Evolutionary conservation across 1,140 invertebrate genomes (phyloP), one percentile per base, ranked within the genome.

Genomic region (Drosophila bocqueti): DNA sequence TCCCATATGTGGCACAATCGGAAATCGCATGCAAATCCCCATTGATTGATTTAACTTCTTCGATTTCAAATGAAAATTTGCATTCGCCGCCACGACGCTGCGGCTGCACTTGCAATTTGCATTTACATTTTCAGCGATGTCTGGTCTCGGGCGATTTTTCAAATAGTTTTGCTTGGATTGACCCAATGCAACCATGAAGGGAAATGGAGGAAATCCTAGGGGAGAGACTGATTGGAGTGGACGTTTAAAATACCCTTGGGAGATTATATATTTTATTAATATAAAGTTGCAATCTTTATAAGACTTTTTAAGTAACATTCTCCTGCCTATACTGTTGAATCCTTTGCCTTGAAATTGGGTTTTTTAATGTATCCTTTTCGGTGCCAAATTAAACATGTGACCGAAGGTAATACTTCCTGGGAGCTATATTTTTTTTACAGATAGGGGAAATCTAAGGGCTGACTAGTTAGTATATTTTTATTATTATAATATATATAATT

Each of bases 1-100:
- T 0, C 31, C 57, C 43, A 74, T 58, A 55, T 76, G 49, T 76
- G 73, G 52, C 50, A 24, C 71, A 75, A 76, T 75, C 73, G 73
- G 73, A 76, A 58, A 75, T 76, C 59, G 71, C 38, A 75, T 75
- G 50, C 73, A 76, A 76, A 76, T 75, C 46, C 43, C 40, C 29
- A 47, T 75, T 57, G 60, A 75, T 76, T 76, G 73, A 76, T 73
- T 73, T 50, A 57, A 57, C 54, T 72, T 60, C 67, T 73, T 31
- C 3, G 54, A 43, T 72, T 43, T 73, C 54, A 73, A 73, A 73
- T 38, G 40, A 6, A 34, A 52, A 74, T 73, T 54, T 34, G 71
- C 47, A 74, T 54, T 52, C 68, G 68, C 71, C 40, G 69, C 36
- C 31, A 18, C 31, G 13, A 54, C 50, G 31, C 11, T 21, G 31